Percentiles rank a stretch among this genome's conserved stretches.
These are phyloP conservation scores for Apogon hyalosoma DNA, from an alignment of 2,797 vertebrate genomes.

Conservation along the genomic window DNA sequence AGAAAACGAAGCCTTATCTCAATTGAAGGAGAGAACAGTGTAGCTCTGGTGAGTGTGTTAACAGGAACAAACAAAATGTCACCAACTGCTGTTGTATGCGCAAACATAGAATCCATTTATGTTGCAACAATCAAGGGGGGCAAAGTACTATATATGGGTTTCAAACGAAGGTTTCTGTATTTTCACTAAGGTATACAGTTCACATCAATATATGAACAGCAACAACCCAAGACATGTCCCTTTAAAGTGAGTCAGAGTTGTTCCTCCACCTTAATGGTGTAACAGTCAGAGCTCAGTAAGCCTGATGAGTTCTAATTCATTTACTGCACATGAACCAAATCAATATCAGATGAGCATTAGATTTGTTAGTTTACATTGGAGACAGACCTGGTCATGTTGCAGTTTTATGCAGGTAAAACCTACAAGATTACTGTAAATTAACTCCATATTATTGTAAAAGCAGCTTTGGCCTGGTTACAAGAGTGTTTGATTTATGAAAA, in stretches of 20 bases:
- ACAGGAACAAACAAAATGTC: slow-evolving; percentile 18
- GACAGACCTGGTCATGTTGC: neutral
- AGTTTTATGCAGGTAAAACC: slow-evolving; percentile 5
- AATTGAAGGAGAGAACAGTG: slow-evolving; percentile 1
- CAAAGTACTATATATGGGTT: neutral
- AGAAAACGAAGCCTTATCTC: neutral
- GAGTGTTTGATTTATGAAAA: slow-evolving; percentile 57
- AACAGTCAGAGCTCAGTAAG: no score
- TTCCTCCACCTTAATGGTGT: no score
- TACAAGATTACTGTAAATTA: slow-evolving; percentile 1
- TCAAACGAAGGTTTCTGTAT: neutral
- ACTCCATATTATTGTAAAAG: slow-evolving; percentile 6
- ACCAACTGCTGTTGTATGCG: slow-evolving; percentile 21
- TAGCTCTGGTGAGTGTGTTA: neutral
- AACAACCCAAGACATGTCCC: neutral
- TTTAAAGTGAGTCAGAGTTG: no score
- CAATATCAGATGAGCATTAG: neutral
- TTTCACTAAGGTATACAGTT: neutral
- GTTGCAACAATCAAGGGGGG: neutral
- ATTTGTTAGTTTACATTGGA: neutral
- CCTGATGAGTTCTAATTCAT: no score
- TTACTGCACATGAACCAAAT: no score
- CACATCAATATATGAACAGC: neutral
- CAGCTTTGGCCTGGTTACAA: slow-evolving; percentile 19
- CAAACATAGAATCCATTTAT: neutral